Percentiles rank a stretch among this genome's conserved stretches.
These are phyloP conservation scores for Hippopotamyrus pictus DNA, from an alignment of 2,797 vertebrate genomes.

Conservation along the genomic window DNA sequence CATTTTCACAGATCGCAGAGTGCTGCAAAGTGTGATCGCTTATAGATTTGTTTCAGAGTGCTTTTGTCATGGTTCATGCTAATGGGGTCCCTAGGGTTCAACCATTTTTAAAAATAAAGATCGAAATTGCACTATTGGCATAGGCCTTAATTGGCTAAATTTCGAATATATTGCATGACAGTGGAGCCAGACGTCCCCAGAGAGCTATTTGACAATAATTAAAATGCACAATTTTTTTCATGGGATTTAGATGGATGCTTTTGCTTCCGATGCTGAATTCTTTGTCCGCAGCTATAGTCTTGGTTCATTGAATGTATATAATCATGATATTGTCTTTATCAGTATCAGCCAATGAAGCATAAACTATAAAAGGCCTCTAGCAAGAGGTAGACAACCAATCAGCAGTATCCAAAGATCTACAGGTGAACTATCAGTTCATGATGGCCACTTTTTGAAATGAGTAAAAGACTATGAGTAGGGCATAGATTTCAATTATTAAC, in stretches of 20 bases:
- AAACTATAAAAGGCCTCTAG: not conserved
- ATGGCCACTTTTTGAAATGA: not conserved
- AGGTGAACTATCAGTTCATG: not conserved
- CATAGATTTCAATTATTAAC: not conserved
- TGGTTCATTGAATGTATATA: not conserved
- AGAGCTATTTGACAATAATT: not conserved
- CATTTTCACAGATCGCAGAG: not conserved
- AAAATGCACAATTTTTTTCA: not conserved
- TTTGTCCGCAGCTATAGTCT: not conserved
- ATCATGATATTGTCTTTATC: not conserved
- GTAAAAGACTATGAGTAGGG: not conserved
- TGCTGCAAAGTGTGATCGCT: not conserved
- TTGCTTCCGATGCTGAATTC: not conserved
- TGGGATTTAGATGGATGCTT: not conserved
- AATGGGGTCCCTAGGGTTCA: not conserved
- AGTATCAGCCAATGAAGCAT: not conserved
- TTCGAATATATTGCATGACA: not conserved
- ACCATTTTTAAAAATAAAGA: not conserved
- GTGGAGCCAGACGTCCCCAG: not conserved
- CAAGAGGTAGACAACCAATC: not conserved
- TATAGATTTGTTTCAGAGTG: not conserved
- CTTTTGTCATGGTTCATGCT: not conserved
- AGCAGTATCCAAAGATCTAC: not conserved
- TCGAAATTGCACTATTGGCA: not conserved
- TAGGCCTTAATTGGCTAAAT: not conserved